Conservation (phyloP, 2,797 vertebrate genomes). For the Diplodus sargus region DNA sequence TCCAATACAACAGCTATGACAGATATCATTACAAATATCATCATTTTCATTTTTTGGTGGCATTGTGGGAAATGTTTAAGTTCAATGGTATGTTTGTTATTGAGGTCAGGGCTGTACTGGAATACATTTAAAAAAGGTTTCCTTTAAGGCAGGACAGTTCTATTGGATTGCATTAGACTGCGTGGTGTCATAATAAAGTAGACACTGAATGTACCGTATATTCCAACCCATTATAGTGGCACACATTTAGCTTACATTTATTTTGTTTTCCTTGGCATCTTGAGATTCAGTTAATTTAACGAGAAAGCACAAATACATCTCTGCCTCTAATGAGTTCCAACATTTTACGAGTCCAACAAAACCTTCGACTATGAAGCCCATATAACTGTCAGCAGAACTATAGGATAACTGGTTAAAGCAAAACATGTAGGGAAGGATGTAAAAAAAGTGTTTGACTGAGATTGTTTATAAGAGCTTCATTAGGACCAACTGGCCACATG, state of each 20-base stretch:
- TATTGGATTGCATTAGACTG: background rate
- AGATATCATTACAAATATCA: background rate
- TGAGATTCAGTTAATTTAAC: background rate
- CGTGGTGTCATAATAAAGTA: background rate
- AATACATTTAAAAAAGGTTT: background rate
- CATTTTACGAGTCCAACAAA: background rate
- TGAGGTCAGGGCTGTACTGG: too few relatives aligned
- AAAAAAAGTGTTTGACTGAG: background rate
- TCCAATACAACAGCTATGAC: background rate
- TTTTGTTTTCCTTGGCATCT: background rate
- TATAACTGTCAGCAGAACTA: constrained; percentile 3
- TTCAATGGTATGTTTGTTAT: too few relatives aligned
- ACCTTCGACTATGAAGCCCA: background rate
- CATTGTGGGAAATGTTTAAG: background rate
- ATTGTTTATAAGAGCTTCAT: constrained; percentile 29
- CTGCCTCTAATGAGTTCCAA: background rate
- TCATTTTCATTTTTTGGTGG: background rate
- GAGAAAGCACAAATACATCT: background rate
- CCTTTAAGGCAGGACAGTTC: background rate
- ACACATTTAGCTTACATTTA: background rate
- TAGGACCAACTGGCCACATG: constrained; percentile 10
- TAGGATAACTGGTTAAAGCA: background rate
- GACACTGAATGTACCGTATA: background rate
- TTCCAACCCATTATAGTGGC: background rate
- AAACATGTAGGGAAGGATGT: too few relatives aligned